These are phyloP conservation scores for Sturmia bella DNA, from an alignment of 2,888 invertebrate genomes.

Conservation along the genomic window DNA sequence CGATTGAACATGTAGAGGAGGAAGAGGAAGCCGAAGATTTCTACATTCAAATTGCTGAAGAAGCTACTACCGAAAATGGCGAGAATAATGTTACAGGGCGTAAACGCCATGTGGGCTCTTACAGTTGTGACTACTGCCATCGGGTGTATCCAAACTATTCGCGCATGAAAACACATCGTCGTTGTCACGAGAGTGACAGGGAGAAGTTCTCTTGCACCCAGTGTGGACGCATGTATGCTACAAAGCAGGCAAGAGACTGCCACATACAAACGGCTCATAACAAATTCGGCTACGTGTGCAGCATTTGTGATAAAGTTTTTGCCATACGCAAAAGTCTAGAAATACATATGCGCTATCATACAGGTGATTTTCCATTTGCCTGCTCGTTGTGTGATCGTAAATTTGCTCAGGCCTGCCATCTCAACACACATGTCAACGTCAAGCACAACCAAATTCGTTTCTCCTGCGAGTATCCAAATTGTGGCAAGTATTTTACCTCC, in stretches of 20 bases:
- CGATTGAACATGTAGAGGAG: not conserved
- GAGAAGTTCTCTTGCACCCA: slow-evolving; percentile 69
- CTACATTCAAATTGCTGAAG: not conserved
- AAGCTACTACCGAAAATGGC: no score
- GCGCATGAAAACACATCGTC: slow-evolving; percentile 72
- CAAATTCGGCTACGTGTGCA: slow-evolving; percentile 71
- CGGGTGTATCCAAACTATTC: slow-evolving; percentile 72
- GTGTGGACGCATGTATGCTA: slow-evolving; percentile 73
- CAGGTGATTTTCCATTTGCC: slow-evolving; percentile 73
- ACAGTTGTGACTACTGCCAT: slow-evolving; percentile 70
- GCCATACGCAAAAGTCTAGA: slow-evolving; percentile 74
- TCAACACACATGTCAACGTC: slow-evolving; percentile 74
- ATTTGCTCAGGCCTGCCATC: slow-evolving; percentile 75
- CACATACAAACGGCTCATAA: slow-evolving; percentile 73
- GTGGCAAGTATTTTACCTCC: slow-evolving; percentile 75
- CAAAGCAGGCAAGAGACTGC: slow-evolving; percentile 74
- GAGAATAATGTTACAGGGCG: slow-evolving; percentile 21
- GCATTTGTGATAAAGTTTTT: slow-evolving; percentile 74
- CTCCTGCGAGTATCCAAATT: slow-evolving; percentile 72
- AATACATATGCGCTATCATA: slow-evolving; percentile 76
- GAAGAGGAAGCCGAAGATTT: not conserved
- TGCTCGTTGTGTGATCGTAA: slow-evolving; percentile 75
- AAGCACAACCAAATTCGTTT: slow-evolving; percentile 74
- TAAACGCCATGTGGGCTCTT: slow-evolving; percentile 68
- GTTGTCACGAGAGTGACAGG: slow-evolving; percentile 70